These are phyloP conservation scores for Eudorcas thomsonii DNA, from an alignment of 2,113 vertebrate species.

Conservation along the genomic window DNA sequence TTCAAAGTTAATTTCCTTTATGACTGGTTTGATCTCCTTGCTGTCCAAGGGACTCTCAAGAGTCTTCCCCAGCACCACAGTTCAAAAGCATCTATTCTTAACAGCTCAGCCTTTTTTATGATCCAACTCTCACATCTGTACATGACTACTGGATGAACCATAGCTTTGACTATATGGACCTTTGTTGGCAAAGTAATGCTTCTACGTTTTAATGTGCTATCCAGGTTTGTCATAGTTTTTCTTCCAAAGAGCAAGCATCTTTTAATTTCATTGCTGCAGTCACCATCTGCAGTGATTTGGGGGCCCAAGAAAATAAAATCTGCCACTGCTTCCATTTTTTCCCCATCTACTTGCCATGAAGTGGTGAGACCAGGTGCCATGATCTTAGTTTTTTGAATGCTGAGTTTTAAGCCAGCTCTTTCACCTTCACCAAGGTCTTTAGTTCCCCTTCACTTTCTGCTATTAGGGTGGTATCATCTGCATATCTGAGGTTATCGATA, in stretches of 20 bases:
- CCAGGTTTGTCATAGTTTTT: not conserved
- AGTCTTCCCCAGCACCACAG: not conserved
- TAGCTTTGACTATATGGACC: not conserved
- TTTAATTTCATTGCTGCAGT: not conserved
- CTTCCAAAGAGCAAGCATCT: not conserved
- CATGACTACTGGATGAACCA: not conserved
- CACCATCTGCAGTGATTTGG: not conserved
- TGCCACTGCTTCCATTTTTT: not conserved
- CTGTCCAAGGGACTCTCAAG: not conserved
- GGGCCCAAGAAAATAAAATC: not conserved
- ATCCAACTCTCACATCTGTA: not conserved
- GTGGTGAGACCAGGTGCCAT: not conserved
- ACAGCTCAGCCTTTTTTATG: not conserved
- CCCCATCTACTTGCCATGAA: not conserved
- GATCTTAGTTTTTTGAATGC: not conserved
- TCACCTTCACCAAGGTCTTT: not conserved
- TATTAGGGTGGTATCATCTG: not conserved
- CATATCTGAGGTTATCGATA: not conserved
- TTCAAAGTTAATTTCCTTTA: not conserved
- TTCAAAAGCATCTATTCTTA: not conserved
- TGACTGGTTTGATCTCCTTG: not conserved
- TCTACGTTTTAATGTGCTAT: not conserved
- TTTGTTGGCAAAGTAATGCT: not conserved
- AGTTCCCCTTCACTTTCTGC: not conserved
- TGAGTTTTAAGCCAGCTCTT: not conserved